Conservation (phyloP, 2,888 invertebrate genomes). For the Tupiocoris notatus region DNA sequence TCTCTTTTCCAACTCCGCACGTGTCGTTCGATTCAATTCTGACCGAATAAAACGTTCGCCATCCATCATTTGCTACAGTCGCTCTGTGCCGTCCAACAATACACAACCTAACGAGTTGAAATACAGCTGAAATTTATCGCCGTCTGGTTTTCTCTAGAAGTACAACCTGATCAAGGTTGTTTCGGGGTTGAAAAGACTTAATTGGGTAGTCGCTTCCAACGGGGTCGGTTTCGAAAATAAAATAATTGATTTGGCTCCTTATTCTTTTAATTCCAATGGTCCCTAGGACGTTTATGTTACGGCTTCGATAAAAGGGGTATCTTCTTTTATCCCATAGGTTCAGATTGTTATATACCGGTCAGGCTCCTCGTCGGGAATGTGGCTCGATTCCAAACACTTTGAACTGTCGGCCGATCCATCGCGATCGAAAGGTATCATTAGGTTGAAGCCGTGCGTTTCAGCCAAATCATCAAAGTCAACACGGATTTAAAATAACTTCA, state of each 20-base stretch:
- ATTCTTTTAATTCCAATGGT: background rate
- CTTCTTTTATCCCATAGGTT: background rate
- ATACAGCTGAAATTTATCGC: background rate
- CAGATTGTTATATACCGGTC: background rate
- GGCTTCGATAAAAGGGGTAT: background rate
- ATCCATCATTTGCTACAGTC: background rate
- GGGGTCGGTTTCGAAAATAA: background rate
- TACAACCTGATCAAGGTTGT: background rate
- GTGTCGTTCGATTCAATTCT: too few relatives aligned
- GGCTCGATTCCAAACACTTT: background rate
- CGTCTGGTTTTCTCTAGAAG: background rate
- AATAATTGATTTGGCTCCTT: background rate
- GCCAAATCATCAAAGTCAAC: too few relatives aligned
- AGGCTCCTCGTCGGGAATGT: background rate
- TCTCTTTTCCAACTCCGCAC: too few relatives aligned
- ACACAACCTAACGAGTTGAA: background rate
- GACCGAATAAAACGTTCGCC: background rate
- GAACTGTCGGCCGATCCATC: background rate
- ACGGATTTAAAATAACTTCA: too few relatives aligned
- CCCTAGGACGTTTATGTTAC: background rate
- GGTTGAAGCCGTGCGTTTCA: too few relatives aligned
- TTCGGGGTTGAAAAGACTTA: background rate
- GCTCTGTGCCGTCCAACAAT: background rate
- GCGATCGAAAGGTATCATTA: too few relatives aligned
- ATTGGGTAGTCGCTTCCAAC: background rate